These are phyloP conservation scores for Zygogramma bicolorata DNA, from an alignment of 2,888 invertebrate species.

Conservation along the genomic window DNA sequence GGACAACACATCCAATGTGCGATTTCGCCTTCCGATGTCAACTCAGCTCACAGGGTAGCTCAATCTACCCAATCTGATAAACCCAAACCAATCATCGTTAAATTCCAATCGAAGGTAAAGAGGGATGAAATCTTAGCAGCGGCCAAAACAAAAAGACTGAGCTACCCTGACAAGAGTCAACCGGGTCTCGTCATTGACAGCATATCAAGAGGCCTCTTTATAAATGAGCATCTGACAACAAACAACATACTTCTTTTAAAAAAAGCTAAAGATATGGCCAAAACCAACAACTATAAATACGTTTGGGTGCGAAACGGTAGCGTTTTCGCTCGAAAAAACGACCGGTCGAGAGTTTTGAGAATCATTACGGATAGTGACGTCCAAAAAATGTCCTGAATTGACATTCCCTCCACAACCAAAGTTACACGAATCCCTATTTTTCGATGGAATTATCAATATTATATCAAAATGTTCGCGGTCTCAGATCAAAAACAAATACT, in stretches of 20 bases:
- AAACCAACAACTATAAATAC: conserved; percentile 7
- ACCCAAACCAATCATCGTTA: conserved; percentile 6
- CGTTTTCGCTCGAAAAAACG: conserved; percentile 1
- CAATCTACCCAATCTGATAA: not conserved
- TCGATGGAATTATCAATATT: conserved; percentile 9
- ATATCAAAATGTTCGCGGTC: conserved; percentile 7
- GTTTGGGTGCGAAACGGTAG: conserved; percentile 8
- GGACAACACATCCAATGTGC: conserved; percentile 8
- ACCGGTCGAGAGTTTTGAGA: conserved; percentile 14
- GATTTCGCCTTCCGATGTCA: not conserved
- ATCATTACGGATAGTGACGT: conserved; percentile 1
- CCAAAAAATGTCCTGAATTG: conserved; percentile 15
- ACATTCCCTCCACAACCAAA: conserved; percentile 9
- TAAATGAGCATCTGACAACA: conserved; percentile 4
- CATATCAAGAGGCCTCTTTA: conserved; percentile 9
- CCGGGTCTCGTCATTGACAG: not conserved
- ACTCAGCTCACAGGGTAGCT: conserved; percentile 13
- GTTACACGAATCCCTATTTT: conserved; percentile 7
- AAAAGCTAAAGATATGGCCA: conserved; percentile 1
- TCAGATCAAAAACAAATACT: conserved; percentile 9
- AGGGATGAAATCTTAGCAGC: conserved; percentile 5
- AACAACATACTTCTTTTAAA: conserved; percentile 1
- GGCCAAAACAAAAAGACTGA: conserved; percentile 6
- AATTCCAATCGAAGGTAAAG: conserved; percentile 4
- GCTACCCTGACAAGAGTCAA: conserved; percentile 12